These are phyloP conservation scores for Channa argus DNA, from an alignment of 2,113 vertebrate genomes.

Conservation along the genomic window DNA sequence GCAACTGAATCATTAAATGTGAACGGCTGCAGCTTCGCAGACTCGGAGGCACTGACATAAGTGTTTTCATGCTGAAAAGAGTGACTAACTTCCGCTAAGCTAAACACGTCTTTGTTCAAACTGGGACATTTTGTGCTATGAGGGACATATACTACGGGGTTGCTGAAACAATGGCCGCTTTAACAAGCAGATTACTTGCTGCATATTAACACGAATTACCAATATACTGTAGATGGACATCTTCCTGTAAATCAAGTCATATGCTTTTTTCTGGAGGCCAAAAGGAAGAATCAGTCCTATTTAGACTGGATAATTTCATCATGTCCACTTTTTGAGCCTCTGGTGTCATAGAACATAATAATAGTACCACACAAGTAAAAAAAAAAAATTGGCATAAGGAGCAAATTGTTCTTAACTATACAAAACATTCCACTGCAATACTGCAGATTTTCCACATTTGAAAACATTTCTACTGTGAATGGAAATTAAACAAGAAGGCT, in stretches of 20 bases:
- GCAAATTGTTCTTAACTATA: constrained; percentile 18
- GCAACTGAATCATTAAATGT: constrained; percentile 75
- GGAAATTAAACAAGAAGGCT: constrained; percentile 28
- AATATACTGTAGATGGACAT: constrained; percentile 39
- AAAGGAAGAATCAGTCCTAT: constrained; percentile 44
- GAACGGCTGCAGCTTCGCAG: constrained; percentile 53
- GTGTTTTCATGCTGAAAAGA: constrained; percentile 79
- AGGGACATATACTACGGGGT: constrained; percentile 50
- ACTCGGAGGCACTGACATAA: constrained; percentile 70
- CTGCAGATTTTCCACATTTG: neutral
- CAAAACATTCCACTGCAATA: constrained; percentile 8
- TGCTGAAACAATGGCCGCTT: constrained; percentile 57
- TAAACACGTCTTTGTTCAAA: constrained; percentile 74
- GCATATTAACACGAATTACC: constrained; percentile 61
- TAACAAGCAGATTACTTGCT: constrained; percentile 64
- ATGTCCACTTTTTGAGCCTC: constrained; percentile 2
- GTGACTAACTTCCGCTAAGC: constrained; percentile 73
- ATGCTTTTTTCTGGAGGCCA: constrained; percentile 41
- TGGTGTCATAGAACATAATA: neutral
- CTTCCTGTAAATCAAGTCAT: constrained; percentile 56
- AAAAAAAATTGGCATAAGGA: constrained; percentile 14
- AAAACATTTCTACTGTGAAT: constrained; percentile 23
- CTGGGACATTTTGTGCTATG: constrained; percentile 65
- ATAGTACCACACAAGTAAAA: neutral
- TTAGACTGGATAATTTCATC: constrained; percentile 19